These are phyloP conservation scores for Alectura lathami DNA, from an alignment of 2,113 vertebrate species.

Conservation along the genomic window DNA sequence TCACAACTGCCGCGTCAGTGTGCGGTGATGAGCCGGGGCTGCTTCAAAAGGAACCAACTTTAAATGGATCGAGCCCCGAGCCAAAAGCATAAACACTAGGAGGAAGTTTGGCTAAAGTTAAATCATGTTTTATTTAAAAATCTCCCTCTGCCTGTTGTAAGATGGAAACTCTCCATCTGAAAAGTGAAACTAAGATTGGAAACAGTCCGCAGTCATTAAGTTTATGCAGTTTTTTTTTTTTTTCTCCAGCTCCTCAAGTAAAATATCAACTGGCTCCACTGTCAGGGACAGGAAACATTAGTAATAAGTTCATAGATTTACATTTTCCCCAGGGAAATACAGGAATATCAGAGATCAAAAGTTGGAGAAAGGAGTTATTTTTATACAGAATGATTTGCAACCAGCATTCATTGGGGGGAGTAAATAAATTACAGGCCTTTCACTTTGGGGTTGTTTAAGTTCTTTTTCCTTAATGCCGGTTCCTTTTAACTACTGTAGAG, in stretches of 20 bases:
- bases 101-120: conserved; percentile 80
- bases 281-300: conserved; percentile 80
- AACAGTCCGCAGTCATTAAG: conserved; percentile 75
- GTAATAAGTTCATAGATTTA: conserved; percentile 80
- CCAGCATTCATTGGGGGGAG: conserved; percentile 65
- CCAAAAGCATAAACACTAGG: conserved; percentile 76
- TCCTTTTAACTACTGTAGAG: conserved; percentile 53
- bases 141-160: conserved; percentile 64
- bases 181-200: conserved; percentile 79
- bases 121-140: conserved; percentile 79
- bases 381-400: conserved; percentile 75
- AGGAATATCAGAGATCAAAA: conserved; percentile 77
- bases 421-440: conserved; percentile 71
- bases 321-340: conserved; percentile 77
- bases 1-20: neutral
- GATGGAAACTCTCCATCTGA: conserved; percentile 77
- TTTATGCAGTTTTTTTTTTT: conserved; percentile 39
- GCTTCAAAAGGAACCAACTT: conserved; percentile 71
- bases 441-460: conserved; percentile 59
- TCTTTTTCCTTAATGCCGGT: conserved; percentile 33
- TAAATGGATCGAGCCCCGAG: conserved; percentile 64
- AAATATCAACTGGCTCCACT: conserved; percentile 81
- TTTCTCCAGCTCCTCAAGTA: conserved; percentile 62
- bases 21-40: conserved; percentile 39
- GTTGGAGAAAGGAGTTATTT: conserved; percentile 77